Evolutionary conservation across 2,797 vertebrate genomes (phyloP).

Genomic region (Coilia nasus): DNA sequence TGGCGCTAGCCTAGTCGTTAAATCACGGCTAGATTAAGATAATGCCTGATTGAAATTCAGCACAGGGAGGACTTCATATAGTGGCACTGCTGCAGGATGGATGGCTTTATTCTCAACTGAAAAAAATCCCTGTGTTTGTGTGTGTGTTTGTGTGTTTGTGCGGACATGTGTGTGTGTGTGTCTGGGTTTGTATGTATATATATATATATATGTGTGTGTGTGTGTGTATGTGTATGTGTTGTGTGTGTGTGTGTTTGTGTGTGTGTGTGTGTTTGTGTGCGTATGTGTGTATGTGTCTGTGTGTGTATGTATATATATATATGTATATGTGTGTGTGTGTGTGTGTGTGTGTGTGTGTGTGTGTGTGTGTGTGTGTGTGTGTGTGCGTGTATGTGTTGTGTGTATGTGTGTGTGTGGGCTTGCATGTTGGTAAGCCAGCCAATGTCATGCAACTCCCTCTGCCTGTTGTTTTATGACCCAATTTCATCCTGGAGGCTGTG

Average conservation of each 20-base stretch:
- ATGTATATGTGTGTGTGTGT: neutral
- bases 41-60: constrained; percentile 41
- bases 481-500: constrained; percentile 54
- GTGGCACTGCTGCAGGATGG: neutral
- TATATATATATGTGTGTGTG: neutral
- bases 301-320: neutral
- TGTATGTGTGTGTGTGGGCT: neutral
- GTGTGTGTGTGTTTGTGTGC: neutral
- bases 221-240: neutral
- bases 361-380: neutral
- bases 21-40: constrained; percentile 44
- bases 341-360: neutral
- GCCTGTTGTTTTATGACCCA: constrained; percentile 55
- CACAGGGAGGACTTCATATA: neutral
- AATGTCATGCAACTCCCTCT: constrained; percentile 30
- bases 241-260: neutral
- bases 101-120: neutral
- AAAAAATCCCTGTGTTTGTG: no score
- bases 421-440: neutral
- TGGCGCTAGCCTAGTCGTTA: constrained; percentile 21
- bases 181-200: neutral
- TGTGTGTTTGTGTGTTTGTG: no score
- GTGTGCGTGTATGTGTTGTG: neutral
- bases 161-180: no score
- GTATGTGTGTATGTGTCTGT: neutral